Evolutionary conservation across 92 coral and sea anemone species (phyloP), one percentile per base, ranked within the genome.

Genomic region (Scolanthus callimorphus): DNA sequence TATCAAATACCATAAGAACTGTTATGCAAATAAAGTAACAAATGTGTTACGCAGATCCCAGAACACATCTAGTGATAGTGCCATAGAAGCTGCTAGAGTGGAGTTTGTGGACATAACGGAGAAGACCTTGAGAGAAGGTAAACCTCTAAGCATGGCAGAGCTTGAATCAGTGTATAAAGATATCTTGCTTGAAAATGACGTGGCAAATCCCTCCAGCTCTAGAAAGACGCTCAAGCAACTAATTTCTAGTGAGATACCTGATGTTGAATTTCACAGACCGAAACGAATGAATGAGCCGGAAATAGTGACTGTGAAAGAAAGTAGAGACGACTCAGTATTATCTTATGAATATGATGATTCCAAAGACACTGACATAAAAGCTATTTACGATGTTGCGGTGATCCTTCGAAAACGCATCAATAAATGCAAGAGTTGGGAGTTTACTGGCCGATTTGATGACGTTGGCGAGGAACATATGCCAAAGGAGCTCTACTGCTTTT

Each of bases 211-310:
- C 3, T 47, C 65, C 22, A 63, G 71, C 57, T 19, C 44, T 22
- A 52, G 90, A n/a, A 76, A 83, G 62, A 38, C 53, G 11, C 56
- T 76, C 11, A 83, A 83, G 67, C 79, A 75, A 71, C 74, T 82
- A 21, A n/a, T n/a, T n/a, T n/a, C 62, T 20, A 64, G 39, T 63
- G 38, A 83, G 62, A 77, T 83, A 49, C 72, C 76, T 17, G 60
- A 65, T 20, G 76, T 64, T 4, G 83, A 83, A 52, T 70, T 83
- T 37, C 77, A 83, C 41, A 76, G 64, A 29, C 89, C 83, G 17
- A 82, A 82, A 29, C 78, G 79, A 25, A 29, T 50, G 17, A 76
- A 83, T 51, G 89, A 82, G 64, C 56, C 89, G 44, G 80, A 69
- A 49, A 52, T 77, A 2, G 57, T 82, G 15, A 82, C 78, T 23